Evolutionary conservation across 2,888 invertebrate genomes (phyloP).

Genomic region (Tachina grossa): DNA sequence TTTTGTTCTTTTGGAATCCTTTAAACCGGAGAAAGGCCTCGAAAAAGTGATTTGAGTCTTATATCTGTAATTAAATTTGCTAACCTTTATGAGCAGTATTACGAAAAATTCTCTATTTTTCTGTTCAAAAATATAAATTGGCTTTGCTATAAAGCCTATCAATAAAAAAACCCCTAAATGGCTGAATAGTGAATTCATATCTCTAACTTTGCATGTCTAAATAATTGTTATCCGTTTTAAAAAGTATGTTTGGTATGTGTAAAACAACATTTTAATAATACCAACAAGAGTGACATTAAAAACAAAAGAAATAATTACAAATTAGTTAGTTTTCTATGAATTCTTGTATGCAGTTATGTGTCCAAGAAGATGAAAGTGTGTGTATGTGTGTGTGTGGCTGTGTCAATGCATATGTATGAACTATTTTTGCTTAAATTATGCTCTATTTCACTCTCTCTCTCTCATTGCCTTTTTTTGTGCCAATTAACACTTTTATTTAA

Average conservation of each 20-base stretch:
- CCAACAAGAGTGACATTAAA: slow-evolving; percentile 20
- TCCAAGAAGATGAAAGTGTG: background rate
- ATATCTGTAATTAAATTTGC: too few species aligned
- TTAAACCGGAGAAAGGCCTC: too few species aligned
- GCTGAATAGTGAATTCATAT: background rate
- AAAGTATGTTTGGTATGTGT: background rate
- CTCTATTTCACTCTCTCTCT: background rate
- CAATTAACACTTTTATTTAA: slow-evolving; percentile 42
- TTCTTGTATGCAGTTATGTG: background rate
- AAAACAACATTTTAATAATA: slow-evolving; percentile 25
- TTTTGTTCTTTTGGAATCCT: too few species aligned
- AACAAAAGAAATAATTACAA: background rate
- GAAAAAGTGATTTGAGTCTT: too few species aligned
- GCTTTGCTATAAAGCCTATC: too few species aligned
- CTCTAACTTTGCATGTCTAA: slow-evolving; percentile 21
- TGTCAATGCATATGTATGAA: slow-evolving; percentile 1
- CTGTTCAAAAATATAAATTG: too few species aligned
- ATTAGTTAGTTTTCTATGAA: background rate
- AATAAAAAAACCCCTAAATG: too few species aligned
- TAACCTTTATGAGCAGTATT: too few species aligned
- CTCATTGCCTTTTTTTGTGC: background rate
- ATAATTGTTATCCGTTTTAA: background rate
- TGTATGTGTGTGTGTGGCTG: background rate
- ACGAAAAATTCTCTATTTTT: too few species aligned
- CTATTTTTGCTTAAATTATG: slow-evolving; percentile 21